Base-by-base conservation (phyloP, 2,797 vertebrate genomes). In the Fistularia commersonii region DNA sequence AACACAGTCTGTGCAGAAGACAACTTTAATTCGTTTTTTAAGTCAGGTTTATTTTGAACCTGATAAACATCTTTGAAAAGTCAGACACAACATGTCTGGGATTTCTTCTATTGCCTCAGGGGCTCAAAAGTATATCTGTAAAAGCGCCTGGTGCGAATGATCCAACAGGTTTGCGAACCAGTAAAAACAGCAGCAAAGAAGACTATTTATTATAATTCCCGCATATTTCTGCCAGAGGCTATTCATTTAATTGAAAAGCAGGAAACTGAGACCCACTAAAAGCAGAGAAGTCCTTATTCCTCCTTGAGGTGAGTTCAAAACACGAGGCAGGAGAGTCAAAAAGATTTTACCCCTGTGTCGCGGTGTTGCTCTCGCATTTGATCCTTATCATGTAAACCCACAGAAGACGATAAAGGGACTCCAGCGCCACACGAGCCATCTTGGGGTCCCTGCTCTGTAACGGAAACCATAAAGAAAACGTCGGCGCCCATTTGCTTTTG, bases 291-390 rank as follows among this genome's bases (percentile, higher is more conserved):
- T 23, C 23, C 23, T 23, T 2, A 23, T 23, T 2, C 4, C 23
- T 23, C n/a, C n/a, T n/a, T n/a, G n/a, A n/a, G n/a, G n/a, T n/a
- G n/a, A n/a, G n/a, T n/a, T 23, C 23, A 11, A 45, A 45, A 45
- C 8, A 32, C n/a, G 41, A 42, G 31, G 6, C 3, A 31, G 3
- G 12, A 42, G 11, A 10, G 6, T 8, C 3, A 12, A 9, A 11
- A 39, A 7, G 46, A 43, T 45, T 54, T 90, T 81, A 97, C 97
- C 97, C 94, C 79, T 99, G 97, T 64, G 97, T 99, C 82, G 97
- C 93, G 81, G 95, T 99, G 92, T 99, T 99, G 93, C 97, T 99
- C 91, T 99, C 97, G 92, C 97, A 99, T 92, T 98, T 99, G 88
- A 98, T 97, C 81, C 96, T 91, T 91, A 99, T 98, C 86, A 98